A percentile compares a stretch with the other conserved stretches of the same genome.
These are phyloP conservation scores for Vireo griseus DNA, from an alignment of 2,797 vertebrate species.

Conservation along the genomic window DNA sequence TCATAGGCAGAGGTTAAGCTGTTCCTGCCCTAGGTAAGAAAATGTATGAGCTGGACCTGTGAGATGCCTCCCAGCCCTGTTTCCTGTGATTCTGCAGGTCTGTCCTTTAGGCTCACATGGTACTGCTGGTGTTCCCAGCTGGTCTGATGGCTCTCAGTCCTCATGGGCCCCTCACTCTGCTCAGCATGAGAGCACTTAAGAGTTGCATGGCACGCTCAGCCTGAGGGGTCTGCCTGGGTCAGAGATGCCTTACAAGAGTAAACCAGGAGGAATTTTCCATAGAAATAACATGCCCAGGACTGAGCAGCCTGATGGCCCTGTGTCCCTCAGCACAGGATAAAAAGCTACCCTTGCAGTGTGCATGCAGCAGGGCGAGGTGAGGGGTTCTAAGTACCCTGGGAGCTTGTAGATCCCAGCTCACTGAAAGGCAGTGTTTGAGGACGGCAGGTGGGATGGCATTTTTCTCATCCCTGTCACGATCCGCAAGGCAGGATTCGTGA, in stretches of 20 bases:
- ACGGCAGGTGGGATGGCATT: fast-evolving
- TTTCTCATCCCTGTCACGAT: background rate
- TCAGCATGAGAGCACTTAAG: background rate
- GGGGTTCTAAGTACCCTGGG: no score
- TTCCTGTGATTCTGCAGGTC: background rate
- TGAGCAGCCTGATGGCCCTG: background rate
- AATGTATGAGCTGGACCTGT: background rate
- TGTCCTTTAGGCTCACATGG: background rate
- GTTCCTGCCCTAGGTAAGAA: background rate
- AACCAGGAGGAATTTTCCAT: background rate
- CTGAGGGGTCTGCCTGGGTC: fast-evolving
- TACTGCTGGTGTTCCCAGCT: fast-evolving
- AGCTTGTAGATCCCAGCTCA: background rate
- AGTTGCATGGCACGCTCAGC: fast-evolving
- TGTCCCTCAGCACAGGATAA: background rate
- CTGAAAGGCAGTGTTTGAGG: fast-evolving
- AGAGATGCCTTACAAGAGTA: background rate
- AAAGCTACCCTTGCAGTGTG: background rate
- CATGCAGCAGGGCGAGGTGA: fast-evolving
- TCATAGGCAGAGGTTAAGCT: background rate
- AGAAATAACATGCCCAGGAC: background rate
- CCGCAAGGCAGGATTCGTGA: no score
- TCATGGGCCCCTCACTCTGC: background rate
- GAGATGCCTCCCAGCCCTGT: background rate
- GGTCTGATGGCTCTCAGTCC: background rate